Percentiles rank a stretch among this genome's conserved stretches.
Conservation (phyloP, 2,888 invertebrate genomes). For the Diabrotica balteata region DNA sequence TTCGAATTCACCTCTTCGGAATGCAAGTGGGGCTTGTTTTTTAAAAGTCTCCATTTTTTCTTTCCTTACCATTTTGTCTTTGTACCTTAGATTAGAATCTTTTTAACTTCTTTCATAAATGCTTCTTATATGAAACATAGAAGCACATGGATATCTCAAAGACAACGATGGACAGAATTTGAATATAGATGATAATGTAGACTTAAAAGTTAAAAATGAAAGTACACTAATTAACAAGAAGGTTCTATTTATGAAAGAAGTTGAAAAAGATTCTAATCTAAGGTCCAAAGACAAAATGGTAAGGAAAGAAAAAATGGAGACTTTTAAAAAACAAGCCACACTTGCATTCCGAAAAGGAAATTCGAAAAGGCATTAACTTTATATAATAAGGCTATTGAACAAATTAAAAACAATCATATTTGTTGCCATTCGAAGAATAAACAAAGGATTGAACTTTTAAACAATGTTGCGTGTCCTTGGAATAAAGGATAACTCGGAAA, state of each 20-base stretch:
- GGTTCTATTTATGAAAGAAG: slow-evolving; percentile 72
- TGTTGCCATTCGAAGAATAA: too few species aligned
- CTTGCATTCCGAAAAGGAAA: slow-evolving; percentile 73
- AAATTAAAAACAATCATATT: too few species aligned
- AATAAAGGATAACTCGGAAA: too few species aligned
- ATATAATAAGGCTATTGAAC: slow-evolving; percentile 74
- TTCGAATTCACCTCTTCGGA: slow-evolving; percentile 73
- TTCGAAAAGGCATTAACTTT: slow-evolving; percentile 77
- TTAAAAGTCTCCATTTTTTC: slow-evolving; percentile 77
- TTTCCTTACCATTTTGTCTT: slow-evolving; percentile 70
- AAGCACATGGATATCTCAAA: slow-evolving; percentile 68
- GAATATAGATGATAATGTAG: slow-evolving; percentile 54
- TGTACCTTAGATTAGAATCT: slow-evolving; percentile 74
- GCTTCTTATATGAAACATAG: slow-evolving; percentile 62
- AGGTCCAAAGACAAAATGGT: slow-evolving; percentile 71
- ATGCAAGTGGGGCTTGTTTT: slow-evolving; percentile 75
- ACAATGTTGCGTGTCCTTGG: too few species aligned
- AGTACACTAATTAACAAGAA: slow-evolving; percentile 73
- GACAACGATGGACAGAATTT: slow-evolving; percentile 50
- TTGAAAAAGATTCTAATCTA: slow-evolving; percentile 76
- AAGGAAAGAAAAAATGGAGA: slow-evolving; percentile 75
- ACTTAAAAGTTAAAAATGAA: slow-evolving; percentile 68
- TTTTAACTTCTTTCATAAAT: slow-evolving; percentile 78
- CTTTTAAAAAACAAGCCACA: slow-evolving; percentile 74
- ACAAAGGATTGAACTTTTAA: too few species aligned